Evolutionary conservation across 2,797 vertebrate genomes (phyloP), one percentile per base, ranked within the genome.

Genomic region (Urophycis tenuis): DNA sequence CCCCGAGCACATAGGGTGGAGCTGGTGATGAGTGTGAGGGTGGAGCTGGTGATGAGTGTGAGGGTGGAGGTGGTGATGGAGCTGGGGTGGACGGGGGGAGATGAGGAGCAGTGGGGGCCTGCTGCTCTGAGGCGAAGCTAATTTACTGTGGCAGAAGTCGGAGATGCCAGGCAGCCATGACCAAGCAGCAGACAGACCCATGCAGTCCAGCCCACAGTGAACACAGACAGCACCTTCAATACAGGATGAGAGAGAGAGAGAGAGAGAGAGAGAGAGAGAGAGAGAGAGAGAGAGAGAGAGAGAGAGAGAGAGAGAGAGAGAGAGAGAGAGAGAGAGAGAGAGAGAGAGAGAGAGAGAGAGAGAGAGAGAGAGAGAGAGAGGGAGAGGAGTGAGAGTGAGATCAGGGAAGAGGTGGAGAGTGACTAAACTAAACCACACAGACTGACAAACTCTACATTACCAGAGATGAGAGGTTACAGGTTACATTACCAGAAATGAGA

Each of bases 61-160:
- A 11, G 22, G 53, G 22, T 2, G 53, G 53, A 2, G 49, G 49
- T 19, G 45, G 45, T 19, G 45, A 7, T 60, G 53, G 53, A 1
- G 53, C 6, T n/a, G 49, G 49, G 49, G 53, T 22, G 45, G 45
- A 49, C 22, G 4, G 45, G 7, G 22, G 6, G 45, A 49, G 22
- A 49, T 49, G 45, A 49, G 45, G 45, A 12, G 45, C 19, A 49
- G 53, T n/a, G 53, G 82, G 5, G 22, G 22, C 87, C 87, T 85
- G 87, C 83, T 87, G 87, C 87, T 87, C 75, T 83, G 80, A 92
- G 85, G 85, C 86, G 86, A 85, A 88, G 85, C 88, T 92, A 91
- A 94, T 92, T 91, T 82, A 83, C 88, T 92, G 86, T 92, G 93
- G 93, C 92, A 92, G 92, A 87, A 93, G 90, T 90, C 89, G 88